A percentile compares a stretch with the other conserved stretches of the same genome.
Conservation (phyloP, 1,140 invertebrate species). For the Drosophila jambulina region DNA sequence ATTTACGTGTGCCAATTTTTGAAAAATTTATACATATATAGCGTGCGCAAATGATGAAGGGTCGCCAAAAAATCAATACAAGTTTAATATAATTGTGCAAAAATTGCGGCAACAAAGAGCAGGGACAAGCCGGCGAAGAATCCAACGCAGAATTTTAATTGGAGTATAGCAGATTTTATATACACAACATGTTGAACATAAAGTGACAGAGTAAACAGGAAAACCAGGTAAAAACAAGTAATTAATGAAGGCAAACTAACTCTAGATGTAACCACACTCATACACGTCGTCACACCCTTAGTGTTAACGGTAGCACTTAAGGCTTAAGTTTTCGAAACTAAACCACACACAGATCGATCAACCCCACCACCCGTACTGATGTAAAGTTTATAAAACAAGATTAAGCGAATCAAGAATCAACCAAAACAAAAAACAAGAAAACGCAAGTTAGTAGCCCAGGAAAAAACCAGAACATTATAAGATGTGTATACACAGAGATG, state of each 20-base stretch:
- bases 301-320: conserved; percentile 35
- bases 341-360: conserved; percentile 50
- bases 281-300: conserved; percentile 10
- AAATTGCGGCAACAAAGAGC: conserved; percentile 1
- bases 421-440: neutral
- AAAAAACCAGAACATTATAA: conserved; percentile 28
- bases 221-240: conserved; percentile 73
- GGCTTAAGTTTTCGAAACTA: conserved; percentile 41
- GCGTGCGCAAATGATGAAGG: conserved; percentile 29
- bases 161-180: conserved; percentile 61
- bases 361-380: conserved; percentile 62
- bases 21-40: conserved; percentile 66
- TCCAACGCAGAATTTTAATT: conserved; percentile 39
- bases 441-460: conserved; percentile 56
- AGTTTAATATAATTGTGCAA: conserved; percentile 52
- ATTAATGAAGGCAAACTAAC: conserved; percentile 28
- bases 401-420: conserved; percentile 18
- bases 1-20: conserved; percentile 70
- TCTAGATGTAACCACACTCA: conserved; percentile 26
- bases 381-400: conserved; percentile 61
- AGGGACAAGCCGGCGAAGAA: conserved; percentile 3
- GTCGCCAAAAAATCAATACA: conserved; percentile 38
- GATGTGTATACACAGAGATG: conserved; percentile 5
- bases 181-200: conserved; percentile 48
- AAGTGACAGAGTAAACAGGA: conserved; percentile 62